phyloP scores from a whole-genome alignment of 2,113 vertebrate species.

The Anseranas semipalmata region DNA sequence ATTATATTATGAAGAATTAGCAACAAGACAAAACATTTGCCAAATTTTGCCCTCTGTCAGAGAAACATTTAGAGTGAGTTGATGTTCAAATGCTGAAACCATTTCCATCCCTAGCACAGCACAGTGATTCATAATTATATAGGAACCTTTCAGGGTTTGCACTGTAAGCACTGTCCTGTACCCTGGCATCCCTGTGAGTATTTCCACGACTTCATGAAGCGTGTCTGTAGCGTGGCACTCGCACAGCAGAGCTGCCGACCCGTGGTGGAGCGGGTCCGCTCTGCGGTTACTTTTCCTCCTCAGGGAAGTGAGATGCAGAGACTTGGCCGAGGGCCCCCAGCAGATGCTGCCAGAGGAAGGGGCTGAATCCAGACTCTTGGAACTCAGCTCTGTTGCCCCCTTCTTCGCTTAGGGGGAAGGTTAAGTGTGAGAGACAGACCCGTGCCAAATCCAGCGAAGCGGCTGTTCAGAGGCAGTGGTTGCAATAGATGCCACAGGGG shows the following conservation, averaged over 20 bases:
- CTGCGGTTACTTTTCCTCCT: rapidly evolving
- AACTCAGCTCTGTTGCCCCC: neutral
- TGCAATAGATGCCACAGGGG: neutral
- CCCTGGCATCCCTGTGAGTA: neutral
- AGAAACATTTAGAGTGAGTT: neutral
- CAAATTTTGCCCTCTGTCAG: neutral
- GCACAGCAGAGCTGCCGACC: neutral
- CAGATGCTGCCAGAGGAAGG: neutral
- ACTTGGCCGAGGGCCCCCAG: rapidly evolving
- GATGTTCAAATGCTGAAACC: neutral
- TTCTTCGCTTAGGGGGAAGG: neutral
- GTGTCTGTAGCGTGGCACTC: rapidly evolving
- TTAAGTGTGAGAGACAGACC: neutral
- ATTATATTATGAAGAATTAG: neutral
- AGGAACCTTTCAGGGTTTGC: neutral
- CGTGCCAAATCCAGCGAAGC: neutral
- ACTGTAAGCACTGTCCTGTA: neutral
- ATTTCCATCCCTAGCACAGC: neutral
- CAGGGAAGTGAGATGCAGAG: neutral
- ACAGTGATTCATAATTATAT: rapidly evolving
- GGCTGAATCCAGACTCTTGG: neutral
- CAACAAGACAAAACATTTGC: neutral
- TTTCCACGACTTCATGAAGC: neutral
- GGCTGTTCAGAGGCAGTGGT: neutral
- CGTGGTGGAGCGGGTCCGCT: rapidly evolving